These are phyloP conservation scores for Toxotes chatareus DNA, from an alignment of 2,113 vertebrate species.

Conservation along the genomic window DNA sequence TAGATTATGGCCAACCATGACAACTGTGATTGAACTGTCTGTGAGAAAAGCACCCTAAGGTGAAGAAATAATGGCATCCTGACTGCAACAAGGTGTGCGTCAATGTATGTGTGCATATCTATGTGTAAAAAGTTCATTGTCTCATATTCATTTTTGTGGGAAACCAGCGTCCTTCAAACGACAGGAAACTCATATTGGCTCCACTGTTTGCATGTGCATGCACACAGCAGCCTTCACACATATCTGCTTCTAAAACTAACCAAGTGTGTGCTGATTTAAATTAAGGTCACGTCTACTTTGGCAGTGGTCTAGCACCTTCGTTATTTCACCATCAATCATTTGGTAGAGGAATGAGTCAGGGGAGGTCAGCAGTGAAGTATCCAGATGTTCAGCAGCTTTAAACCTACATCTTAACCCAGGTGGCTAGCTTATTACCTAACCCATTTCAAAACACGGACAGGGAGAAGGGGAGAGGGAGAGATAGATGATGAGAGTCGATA, in stretches of 20 bases:
- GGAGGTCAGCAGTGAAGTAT: conserved; percentile 55
- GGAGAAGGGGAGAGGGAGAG: neutral
- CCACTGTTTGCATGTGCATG: neutral
- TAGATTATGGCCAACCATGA: conserved; percentile 42
- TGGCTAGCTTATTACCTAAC: conserved; percentile 25
- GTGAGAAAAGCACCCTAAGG: conserved; percentile 25
- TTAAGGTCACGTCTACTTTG: conserved; percentile 37
- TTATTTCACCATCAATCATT: conserved; percentile 61
- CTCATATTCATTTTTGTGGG: neutral
- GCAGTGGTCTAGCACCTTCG: conserved; percentile 27
- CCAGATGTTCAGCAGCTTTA: conserved; percentile 61
- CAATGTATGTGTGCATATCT: neutral
- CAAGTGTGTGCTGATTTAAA: conserved; percentile 20
- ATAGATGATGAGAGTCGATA: neutral
- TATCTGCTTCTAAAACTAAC: conserved; percentile 12
- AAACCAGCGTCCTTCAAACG: conserved; percentile 11
- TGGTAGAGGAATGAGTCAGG: conserved; percentile 27
- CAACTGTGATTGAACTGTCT: conserved; percentile 27
- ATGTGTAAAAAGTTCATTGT: neutral
- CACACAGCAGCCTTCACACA: neutral
- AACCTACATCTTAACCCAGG: conserved; percentile 25
- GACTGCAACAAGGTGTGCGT: conserved; percentile 5
- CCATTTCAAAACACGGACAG: conserved; percentile 25
- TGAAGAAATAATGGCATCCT: conserved; percentile 17
- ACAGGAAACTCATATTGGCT: neutral